Evolutionary conservation across 2,888 invertebrate genomes (phyloP), one percentile per base, ranked within the genome.

Genomic region (Rhingia campestris): DNA sequence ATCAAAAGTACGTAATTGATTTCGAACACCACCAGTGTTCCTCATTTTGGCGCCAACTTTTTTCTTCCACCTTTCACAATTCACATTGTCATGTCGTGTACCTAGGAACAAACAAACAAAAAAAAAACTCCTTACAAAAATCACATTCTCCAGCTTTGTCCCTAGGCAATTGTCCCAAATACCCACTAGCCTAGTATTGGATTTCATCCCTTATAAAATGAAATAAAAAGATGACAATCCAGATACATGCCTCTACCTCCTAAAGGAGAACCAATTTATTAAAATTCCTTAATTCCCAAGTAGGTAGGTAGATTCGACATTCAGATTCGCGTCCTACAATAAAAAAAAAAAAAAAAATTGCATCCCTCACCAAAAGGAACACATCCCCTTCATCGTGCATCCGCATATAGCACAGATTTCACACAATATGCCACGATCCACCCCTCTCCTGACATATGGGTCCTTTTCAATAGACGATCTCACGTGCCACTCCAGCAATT

Each of bases 401-500:
- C 22, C 22, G 43, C 12, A 66, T 45, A 14, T 35, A 41, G 61
- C 67, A 33, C 39, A 64, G 73, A 82, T 82, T 82, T 79, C 47
- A 45, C 22, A 9, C 9, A 22, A 49, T 69, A 58, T 66, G 73
- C 58, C 74, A 70, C 63, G 82, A 69, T 82, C 82, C 74, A 70
- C 70, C 82, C 82, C 79, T 81, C 58, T 14, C 30, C 43, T 41
- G 32, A 41, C 43, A 49, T 69, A 49, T 69, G n/a, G 22, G 41
- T 45, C 45, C 39, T 47, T 67, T 64, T 63, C 75, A 49, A 64
- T 35, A 33, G 53, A 30, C 35, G 84, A 84, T 84, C 84, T 84
- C 84, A 75, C 84, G 84, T 84, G 84, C 74, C 84, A 84, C 67
- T 79, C 79, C 14, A 77, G 67, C 61, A 59, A 49, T 74, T n/a